phyloP scores from a whole-genome alignment of 1,140 invertebrate species.

The Sycophila sp. region DNA sequence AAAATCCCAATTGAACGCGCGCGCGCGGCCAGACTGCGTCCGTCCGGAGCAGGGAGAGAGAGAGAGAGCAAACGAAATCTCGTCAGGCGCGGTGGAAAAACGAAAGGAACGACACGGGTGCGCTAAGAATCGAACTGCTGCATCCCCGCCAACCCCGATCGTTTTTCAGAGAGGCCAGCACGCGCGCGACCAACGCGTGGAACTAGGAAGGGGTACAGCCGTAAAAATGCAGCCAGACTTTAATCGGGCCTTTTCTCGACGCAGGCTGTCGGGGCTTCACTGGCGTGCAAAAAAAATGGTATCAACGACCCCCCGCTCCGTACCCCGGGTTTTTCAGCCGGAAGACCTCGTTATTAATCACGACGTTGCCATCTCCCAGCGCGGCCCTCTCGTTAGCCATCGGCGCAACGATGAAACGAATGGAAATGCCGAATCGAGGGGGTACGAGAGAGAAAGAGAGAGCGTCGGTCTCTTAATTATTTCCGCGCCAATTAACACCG shows the following conservation, averaged over 20 bases:
- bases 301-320: slow-evolving; percentile 11
- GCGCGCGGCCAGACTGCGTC: no score
- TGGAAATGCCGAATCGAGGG: slow-evolving; percentile 10
- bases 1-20: no score
- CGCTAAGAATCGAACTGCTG: neutral
- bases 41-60: no score
- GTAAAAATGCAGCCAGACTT: slow-evolving; percentile 10
- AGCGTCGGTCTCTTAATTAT: slow-evolving; percentile 62
- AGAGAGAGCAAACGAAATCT: no score
- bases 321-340: slow-evolving; percentile 1
- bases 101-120: no score
- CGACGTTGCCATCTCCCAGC: slow-evolving; percentile 57
- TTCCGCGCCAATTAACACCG: slow-evolving; percentile 66
- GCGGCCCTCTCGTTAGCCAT: slow-evolving; percentile 60
- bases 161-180: slow-evolving; percentile 4
- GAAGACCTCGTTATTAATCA: slow-evolving; percentile 65
- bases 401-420: slow-evolving; percentile 14
- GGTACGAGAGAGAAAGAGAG: slow-evolving; percentile 37
- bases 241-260: slow-evolving; percentile 3
- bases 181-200: no score
- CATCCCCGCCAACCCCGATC: neutral
- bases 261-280: neutral
- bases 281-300: slow-evolving; percentile 7
- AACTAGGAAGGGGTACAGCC: neutral
- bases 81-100: no score